Evolutionary conservation across 2,888 invertebrate species (phyloP).

Genomic region (Ryuthela nishihirai): DNA sequence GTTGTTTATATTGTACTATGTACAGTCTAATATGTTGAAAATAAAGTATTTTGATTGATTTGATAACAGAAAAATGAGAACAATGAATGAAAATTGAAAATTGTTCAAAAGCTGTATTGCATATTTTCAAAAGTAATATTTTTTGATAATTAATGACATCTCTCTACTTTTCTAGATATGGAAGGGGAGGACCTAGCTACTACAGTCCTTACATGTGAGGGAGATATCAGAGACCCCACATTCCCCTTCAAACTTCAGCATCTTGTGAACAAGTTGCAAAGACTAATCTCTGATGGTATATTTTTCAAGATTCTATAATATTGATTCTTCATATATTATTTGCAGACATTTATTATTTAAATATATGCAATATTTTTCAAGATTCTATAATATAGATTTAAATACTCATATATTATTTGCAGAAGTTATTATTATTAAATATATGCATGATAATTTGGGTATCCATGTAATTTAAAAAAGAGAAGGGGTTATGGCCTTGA

Average conservation of each 20-base stretch:
- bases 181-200: constrained; percentile 41
- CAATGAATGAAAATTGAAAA: not conserved
- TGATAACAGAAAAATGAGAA: not conserved
- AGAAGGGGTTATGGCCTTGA: too few species aligned
- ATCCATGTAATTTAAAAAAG: too few species aligned
- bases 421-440: too few species aligned
- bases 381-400: too few species aligned
- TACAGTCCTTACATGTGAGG: constrained; percentile 87
- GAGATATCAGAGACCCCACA: constrained; percentile 80
- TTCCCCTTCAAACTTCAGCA: constrained; percentile 75
- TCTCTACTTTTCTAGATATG: constrained; percentile 33
- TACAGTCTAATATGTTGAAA: too few species aligned
- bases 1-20: too few species aligned
- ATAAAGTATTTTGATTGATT: too few species aligned
- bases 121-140: not conserved
- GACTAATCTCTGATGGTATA: constrained; percentile 72
- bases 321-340: too few species aligned
- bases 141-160: not conserved
- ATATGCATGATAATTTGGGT: too few species aligned
- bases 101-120: not conserved
- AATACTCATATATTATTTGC: too few species aligned
- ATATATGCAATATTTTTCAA: too few species aligned
- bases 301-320: constrained; percentile 2
- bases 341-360: too few species aligned
- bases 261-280: constrained; percentile 71